These are phyloP conservation scores for Chloroceryle inda DNA, from an alignment of 2,797 vertebrate genomes.

Conservation along the genomic window DNA sequence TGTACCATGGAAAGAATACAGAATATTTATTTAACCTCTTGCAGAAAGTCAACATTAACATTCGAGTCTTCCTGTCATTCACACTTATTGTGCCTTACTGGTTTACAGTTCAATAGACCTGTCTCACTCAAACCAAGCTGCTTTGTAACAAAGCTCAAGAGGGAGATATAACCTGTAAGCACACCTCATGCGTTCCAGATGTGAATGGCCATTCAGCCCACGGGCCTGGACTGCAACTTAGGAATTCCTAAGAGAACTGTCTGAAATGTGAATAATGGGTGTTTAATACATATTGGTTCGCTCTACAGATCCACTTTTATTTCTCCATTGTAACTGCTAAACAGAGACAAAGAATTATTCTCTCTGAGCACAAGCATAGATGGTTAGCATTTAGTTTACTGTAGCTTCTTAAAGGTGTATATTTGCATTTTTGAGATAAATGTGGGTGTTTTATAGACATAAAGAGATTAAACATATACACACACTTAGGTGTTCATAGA, in stretches of 20 bases:
- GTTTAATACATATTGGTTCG: not conserved
- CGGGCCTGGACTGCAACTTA: not conserved
- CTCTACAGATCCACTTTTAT: not conserved
- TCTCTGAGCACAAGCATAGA: not conserved
- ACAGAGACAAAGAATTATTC: not conserved
- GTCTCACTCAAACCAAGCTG: not conserved
- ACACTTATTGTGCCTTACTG: not conserved
- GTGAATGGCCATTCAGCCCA: not conserved
- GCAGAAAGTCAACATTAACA: not conserved
- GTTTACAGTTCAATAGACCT: not conserved
- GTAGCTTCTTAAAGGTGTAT: not conserved
- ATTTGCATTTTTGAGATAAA: not conserved
- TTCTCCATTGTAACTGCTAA: not conserved
- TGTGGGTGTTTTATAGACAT: not conserved
- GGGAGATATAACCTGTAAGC: not conserved
- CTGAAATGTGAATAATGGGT: not conserved
- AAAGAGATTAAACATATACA: not conserved
- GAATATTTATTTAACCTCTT: not conserved
- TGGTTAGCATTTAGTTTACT: not conserved
- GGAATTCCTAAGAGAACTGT: not conserved
- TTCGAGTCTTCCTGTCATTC: not conserved
- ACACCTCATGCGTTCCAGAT: rapidly evolving
- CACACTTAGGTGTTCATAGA: not conserved
- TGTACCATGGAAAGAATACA: not conserved
- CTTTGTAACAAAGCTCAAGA: not conserved